Evolutionary conservation across 1,140 invertebrate genomes (phyloP).

Genomic region (Tetraneura akinire): DNA sequence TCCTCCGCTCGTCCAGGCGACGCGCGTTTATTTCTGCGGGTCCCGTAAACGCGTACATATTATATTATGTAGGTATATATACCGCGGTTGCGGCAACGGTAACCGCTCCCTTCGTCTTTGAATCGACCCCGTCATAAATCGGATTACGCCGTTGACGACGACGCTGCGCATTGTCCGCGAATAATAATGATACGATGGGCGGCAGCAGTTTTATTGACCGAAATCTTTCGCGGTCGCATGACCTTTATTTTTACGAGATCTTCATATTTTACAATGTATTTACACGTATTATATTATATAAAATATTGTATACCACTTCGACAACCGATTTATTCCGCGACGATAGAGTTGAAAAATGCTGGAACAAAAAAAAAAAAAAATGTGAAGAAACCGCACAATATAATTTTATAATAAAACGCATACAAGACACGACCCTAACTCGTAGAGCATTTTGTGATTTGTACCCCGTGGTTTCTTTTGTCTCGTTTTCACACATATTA

Average conservation of each 20-base stretch:
- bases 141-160: not conserved
- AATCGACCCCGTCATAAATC: slow-evolving; percentile 2
- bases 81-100: too few relatives aligned
- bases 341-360: slow-evolving; percentile 42
- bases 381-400: not conserved
- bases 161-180: slow-evolving; percentile 8
- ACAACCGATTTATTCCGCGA: slow-evolving; percentile 36
- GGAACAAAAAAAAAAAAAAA: not conserved
- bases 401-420: not conserved
- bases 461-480: slow-evolving; percentile 15
- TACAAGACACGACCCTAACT: not conserved
- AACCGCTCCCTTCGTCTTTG: not conserved
- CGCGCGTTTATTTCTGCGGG: not conserved
- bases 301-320: not conserved
- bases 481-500: slow-evolving; percentile 11
- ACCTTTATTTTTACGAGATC: slow-evolving; percentile 16
- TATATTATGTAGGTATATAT: too few relatives aligned
- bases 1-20: not conserved
- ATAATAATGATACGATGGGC: not conserved
- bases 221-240: slow-evolving; percentile 9
- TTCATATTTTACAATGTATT: too few relatives aligned
- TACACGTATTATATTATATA: too few relatives aligned
- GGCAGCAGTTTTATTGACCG: slow-evolving; percentile 46
- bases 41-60: not conserved
- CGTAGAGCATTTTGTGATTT: not conserved